A percentile compares a stretch with the other conserved stretches of the same genome.
Conservation (phyloP, 2,113 vertebrate genomes). For the Psettodes erumei region DNA sequence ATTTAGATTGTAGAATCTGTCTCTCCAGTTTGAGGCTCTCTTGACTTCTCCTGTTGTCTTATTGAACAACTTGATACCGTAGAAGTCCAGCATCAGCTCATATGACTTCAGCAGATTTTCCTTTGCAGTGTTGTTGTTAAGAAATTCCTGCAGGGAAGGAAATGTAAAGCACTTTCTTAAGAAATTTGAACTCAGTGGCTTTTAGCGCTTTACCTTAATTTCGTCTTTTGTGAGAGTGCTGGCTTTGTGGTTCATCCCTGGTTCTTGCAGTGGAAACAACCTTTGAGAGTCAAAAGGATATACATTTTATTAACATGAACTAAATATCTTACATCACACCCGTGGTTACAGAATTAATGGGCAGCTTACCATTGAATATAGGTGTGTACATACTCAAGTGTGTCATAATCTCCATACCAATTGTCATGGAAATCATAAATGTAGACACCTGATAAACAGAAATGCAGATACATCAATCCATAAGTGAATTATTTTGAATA, state of each 20-base stretch:
- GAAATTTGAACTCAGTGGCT: neutral
- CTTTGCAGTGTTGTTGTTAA: slow-evolving; percentile 63
- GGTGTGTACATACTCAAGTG: slow-evolving; percentile 87
- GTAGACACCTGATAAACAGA: slow-evolving; percentile 71
- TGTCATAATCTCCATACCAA: slow-evolving; percentile 82
- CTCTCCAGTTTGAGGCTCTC: slow-evolving; percentile 82
- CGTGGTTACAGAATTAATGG: neutral
- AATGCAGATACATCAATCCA: neutral
- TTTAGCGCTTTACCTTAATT: slow-evolving; percentile 82
- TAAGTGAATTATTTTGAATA: neutral
- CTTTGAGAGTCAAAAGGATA: slow-evolving; percentile 68
- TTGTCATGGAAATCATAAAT: slow-evolving; percentile 82
- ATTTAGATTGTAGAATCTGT: slow-evolving; percentile 88
- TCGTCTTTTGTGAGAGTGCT: slow-evolving; percentile 83
- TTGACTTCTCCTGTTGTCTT: slow-evolving; percentile 79
- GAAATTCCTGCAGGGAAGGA: slow-evolving; percentile 81
- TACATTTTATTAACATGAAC: neutral
- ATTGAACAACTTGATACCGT: slow-evolving; percentile 84
- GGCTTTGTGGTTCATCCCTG: slow-evolving; percentile 87
- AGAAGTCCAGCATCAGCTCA: slow-evolving; percentile 93
- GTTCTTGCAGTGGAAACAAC: slow-evolving; percentile 93
- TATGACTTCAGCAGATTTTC: slow-evolving; percentile 86
- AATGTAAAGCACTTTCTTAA: neutral
- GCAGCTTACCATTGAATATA: slow-evolving; percentile 93
- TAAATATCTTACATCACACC: neutral